A percentile compares a stretch with the other conserved stretches of the same genome.
phyloP scores from a whole-genome alignment of 2,888 invertebrate genomes.

The Lissocephala sabroskyi region DNA sequence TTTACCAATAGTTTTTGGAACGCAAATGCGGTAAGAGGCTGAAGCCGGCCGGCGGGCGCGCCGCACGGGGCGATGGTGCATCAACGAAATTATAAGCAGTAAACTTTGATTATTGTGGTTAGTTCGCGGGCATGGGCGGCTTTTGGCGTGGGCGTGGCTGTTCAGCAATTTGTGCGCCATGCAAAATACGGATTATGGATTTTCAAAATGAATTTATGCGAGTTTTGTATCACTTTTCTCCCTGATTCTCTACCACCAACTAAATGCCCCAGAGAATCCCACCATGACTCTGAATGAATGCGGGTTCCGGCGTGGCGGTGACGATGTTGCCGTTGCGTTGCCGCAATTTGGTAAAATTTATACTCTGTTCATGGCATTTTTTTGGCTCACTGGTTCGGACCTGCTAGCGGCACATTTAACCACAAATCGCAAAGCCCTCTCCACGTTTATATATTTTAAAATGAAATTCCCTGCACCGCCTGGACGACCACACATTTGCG shows the following conservation, averaged over 20 bases:
- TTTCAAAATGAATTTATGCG: slow-evolving; percentile 45
- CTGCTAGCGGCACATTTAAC: slow-evolving; percentile 19
- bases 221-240: slow-evolving; percentile 30
- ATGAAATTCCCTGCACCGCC: too few relatives aligned
- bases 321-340: slow-evolving; percentile 9
- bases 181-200: slow-evolving; percentile 49
- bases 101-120: slow-evolving; percentile 42
- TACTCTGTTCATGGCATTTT: slow-evolving; percentile 15
- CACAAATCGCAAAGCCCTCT: slow-evolving; percentile 26
- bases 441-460: slow-evolving; percentile 26
- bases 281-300: too few relatives aligned
- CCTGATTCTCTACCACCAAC: too few relatives aligned
- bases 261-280: too few relatives aligned
- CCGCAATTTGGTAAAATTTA: slow-evolving; percentile 31
- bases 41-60: too few relatives aligned
- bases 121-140: too few relatives aligned
- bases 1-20: slow-evolving; percentile 18
- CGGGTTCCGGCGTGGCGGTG: too few relatives aligned
- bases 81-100: slow-evolving; percentile 43
- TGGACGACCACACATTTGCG: too few relatives aligned
- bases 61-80: slow-evolving; percentile 29
- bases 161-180: slow-evolving; percentile 44
- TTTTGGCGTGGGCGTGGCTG: too few relatives aligned
- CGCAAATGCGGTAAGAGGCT: too few relatives aligned
- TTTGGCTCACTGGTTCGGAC: neutral